Evolutionary conservation across 1,140 invertebrate genomes (phyloP).

Genomic region (Megalonaias nervosa): DNA sequence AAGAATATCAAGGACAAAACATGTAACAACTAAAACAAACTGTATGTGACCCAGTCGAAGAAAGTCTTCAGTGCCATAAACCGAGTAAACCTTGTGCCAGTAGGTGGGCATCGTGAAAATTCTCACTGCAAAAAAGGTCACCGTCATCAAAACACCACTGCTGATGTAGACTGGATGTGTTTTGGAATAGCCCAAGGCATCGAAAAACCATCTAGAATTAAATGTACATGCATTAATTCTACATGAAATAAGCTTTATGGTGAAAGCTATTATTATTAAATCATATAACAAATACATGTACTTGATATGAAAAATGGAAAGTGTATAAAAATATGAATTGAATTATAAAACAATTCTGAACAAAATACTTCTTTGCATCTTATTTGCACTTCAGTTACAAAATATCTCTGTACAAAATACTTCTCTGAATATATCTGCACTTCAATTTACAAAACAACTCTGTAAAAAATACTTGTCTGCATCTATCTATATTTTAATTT

Average conservation of each 20-base stretch:
- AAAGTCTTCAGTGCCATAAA: slow-evolving; percentile 58
- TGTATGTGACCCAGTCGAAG: slow-evolving; percentile 54
- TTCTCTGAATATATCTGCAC: too few relatives aligned
- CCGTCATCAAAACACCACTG: slow-evolving; percentile 64
- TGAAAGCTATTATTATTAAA: too few relatives aligned
- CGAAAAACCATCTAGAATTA: slow-evolving; percentile 65
- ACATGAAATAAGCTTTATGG: not conserved
- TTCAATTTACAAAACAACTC: too few relatives aligned
- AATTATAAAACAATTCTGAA: too few relatives aligned
- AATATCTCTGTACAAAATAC: too few relatives aligned
- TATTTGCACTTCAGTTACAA: too few relatives aligned
- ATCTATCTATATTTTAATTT: too few relatives aligned
- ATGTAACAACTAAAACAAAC: slow-evolving; percentile 59
- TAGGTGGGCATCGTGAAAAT: slow-evolving; percentile 64
- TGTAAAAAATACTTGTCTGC: too few relatives aligned
- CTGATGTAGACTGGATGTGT: slow-evolving; percentile 53
- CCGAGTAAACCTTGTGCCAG: slow-evolving; percentile 63
- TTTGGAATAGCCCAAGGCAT: slow-evolving; percentile 54
- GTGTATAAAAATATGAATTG: too few relatives aligned
- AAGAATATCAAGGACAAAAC: slow-evolving; percentile 62
- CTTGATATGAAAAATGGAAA: too few relatives aligned
- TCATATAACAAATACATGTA: too few relatives aligned
- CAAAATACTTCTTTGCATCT: too few relatives aligned
- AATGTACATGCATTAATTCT: not conserved
- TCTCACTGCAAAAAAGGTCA: slow-evolving; percentile 64